These are phyloP conservation scores for Pachyseris speciosa DNA, from an alignment of 64 coral and sea anemone species.

Conservation along the genomic window DNA sequence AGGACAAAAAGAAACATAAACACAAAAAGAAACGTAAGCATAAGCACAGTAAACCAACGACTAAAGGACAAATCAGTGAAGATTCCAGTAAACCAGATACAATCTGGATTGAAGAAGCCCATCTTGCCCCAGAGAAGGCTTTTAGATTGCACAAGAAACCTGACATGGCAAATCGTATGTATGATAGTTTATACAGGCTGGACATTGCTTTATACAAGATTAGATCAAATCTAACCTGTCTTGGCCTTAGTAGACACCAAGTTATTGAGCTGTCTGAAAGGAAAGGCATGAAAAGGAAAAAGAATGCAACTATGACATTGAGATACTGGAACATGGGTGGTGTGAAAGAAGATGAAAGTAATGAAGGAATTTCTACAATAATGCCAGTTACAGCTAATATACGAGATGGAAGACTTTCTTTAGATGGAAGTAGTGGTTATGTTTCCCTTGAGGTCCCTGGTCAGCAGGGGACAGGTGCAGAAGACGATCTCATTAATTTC, in stretches of 20 bases:
- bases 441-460: conserved; percentile 70
- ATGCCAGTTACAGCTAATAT: neutral
- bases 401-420: neutral
- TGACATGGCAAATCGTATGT: conserved; percentile 87
- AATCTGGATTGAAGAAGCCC: conserved; percentile 90
- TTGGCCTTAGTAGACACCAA: conserved; percentile 81
- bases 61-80: neutral
- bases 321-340: conserved; percentile 77
- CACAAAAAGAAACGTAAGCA: conserved; percentile 84
- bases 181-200: conserved; percentile 82
- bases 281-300: conserved; percentile 63
- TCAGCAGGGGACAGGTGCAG: neutral
- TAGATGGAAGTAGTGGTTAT: conserved; percentile 12
- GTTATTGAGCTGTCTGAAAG: conserved; percentile 53
- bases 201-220: conserved; percentile 88
- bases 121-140: conserved; percentile 72
- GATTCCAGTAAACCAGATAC: conserved; percentile 74
- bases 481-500: neutral
- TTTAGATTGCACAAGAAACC: conserved; percentile 85
- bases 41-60: conserved; percentile 30
- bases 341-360: neutral
- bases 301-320: conserved; percentile 9
- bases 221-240: conserved; percentile 69
- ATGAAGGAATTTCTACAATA: neutral
- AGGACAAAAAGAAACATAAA: conserved; percentile 55